These are phyloP conservation scores for Nyctibius bracteatus DNA, from an alignment of 2,113 vertebrate species.

Conservation along the genomic window DNA sequence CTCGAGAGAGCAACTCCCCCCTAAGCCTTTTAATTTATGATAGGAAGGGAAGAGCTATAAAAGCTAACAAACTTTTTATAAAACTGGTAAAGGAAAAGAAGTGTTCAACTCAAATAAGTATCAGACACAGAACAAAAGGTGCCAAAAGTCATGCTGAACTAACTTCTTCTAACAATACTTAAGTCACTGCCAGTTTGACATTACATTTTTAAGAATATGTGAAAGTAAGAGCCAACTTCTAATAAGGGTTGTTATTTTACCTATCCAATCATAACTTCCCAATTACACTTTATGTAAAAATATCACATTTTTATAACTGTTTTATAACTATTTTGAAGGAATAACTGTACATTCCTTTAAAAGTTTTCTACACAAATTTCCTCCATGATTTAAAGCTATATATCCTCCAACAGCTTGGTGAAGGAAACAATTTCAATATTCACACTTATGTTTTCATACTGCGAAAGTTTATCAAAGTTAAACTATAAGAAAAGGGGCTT, in stretches of 20 bases:
- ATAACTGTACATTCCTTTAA: neutral
- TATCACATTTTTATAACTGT: too few relatives aligned
- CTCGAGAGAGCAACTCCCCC: conserved; percentile 5
- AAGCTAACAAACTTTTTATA: conserved; percentile 35
- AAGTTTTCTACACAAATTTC: neutral
- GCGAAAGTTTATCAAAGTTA: neutral
- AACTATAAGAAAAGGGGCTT: neutral
- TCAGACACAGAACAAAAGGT: neutral
- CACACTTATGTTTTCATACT: neutral
- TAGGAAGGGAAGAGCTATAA: conserved; percentile 31
- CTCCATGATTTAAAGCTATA: neutral
- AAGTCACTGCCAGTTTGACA: neutral
- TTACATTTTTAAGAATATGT: neutral
- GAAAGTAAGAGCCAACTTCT: neutral
- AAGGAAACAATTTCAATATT: neutral
- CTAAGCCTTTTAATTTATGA: conserved; percentile 52
- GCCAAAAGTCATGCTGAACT: conserved; percentile 3
- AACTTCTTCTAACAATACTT: neutral
- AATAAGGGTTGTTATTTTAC: neutral
- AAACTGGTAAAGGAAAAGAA: neutral
- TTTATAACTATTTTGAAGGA: too few relatives aligned
- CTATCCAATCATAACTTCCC: neutral
- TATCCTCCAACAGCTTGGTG: neutral
- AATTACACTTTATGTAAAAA: neutral
- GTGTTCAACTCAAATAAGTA: neutral